Evolutionary conservation across 35 echinoderm and acorn worm species (phyloP).

Genomic region (Nesometra sesokonis): DNA sequence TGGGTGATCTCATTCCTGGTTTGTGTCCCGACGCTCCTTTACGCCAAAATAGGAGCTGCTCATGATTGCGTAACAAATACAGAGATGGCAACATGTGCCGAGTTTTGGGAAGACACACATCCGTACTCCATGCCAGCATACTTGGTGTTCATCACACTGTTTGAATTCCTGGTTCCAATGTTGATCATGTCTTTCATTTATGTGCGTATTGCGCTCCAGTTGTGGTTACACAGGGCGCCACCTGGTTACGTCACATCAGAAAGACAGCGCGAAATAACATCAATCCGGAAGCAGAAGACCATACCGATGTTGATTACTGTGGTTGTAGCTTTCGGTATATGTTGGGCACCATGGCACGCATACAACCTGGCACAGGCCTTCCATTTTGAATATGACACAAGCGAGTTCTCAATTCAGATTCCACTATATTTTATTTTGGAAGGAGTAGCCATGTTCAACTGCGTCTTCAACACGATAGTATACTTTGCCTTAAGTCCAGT

Average conservation of each 20-base stretch:
- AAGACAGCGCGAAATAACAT: conserved; percentile 66
- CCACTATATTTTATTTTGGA: conserved; percentile 54
- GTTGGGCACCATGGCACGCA: conserved; percentile 79
- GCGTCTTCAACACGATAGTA: conserved; percentile 76
- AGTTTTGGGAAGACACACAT: conserved; percentile 37
- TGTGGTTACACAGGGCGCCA: conserved; percentile 81
- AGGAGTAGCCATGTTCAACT: conserved; percentile 86
- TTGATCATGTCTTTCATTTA: conserved; percentile 77
- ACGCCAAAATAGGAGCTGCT: neutral
- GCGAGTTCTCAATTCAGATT: conserved; percentile 22
- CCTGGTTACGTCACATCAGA: conserved; percentile 60
- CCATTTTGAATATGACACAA: conserved; percentile 36
- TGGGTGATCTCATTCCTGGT: conserved; percentile 70
- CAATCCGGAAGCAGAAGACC: conserved; percentile 83
- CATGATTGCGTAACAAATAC: conserved; percentile 19
- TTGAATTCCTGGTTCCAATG: conserved; percentile 83
- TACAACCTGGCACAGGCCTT: conserved; percentile 41
- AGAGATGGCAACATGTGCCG: conserved; percentile 22
- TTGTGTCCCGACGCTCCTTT: conserved; percentile 61
- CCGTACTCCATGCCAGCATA: conserved; percentile 25
- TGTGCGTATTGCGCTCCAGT: conserved; percentile 71
- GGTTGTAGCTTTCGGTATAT: conserved; percentile 86
- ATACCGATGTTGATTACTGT: conserved; percentile 91
- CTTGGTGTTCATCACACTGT: conserved; percentile 34
- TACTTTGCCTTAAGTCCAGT: conserved; percentile 75